These are phyloP conservation scores for Zaprionus davidi DNA, from an alignment of 1,140 invertebrate genomes.

Conservation along the genomic window DNA sequence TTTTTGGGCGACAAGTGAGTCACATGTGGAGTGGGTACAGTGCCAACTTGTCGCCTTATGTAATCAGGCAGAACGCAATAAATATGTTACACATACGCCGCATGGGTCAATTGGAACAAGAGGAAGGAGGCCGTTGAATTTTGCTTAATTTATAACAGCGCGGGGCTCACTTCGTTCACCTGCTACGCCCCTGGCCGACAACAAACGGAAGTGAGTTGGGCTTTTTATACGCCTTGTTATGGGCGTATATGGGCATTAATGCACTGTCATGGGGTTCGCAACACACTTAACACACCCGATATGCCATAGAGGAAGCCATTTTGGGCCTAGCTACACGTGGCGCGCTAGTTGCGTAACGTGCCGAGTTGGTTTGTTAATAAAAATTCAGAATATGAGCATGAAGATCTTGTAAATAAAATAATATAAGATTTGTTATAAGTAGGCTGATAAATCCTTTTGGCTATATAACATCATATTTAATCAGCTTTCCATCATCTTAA, in stretches of 20 bases:
- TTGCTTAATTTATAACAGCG: constrained; percentile 72
- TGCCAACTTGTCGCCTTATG: constrained; percentile 59
- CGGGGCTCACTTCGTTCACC: constrained; percentile 25
- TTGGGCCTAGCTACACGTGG: not conserved
- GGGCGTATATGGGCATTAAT: constrained; percentile 41
- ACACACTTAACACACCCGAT: constrained; percentile 11
- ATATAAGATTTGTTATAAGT: no score
- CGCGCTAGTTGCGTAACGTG: not conserved
- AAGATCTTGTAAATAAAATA: no score
- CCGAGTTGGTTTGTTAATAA: not conserved
- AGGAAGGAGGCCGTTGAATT: constrained; percentile 3
- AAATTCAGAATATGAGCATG: not conserved
- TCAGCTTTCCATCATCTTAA: not conserved
- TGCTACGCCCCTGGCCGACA: constrained; percentile 8
- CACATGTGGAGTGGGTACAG: constrained; percentile 5
- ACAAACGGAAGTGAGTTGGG: constrained; percentile 71
- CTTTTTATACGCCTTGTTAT: constrained; percentile 46
- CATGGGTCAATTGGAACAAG: constrained; percentile 27
- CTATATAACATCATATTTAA: no score
- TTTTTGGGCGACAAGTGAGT: constrained; percentile 43
- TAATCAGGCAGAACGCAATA: constrained; percentile 72
- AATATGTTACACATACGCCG: constrained; percentile 75
- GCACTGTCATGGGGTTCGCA: constrained; percentile 58
- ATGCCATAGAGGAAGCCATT: not conserved
- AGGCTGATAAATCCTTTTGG: no score